Conservation (phyloP, 2,797 vertebrate genomes). For the Steatocranus sp. region DNA sequence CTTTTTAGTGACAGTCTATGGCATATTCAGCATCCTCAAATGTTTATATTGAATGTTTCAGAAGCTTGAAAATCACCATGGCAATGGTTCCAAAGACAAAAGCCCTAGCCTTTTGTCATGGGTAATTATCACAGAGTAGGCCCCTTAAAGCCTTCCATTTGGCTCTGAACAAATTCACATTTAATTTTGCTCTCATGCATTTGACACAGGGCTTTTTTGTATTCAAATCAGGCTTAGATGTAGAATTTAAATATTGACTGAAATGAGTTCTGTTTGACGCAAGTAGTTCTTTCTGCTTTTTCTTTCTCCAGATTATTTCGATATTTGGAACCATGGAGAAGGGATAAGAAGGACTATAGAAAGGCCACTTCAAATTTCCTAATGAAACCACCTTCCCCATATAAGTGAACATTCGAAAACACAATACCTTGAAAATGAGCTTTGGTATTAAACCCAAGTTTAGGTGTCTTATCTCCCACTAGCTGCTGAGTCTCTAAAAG, state of each 20-base stretch:
- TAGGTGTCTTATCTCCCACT: slow-evolving; percentile 65
- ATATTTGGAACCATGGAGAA: slow-evolving; percentile 2
- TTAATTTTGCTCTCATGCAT: slow-evolving; percentile 55
- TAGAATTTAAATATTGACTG: slow-evolving; percentile 50
- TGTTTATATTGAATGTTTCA: slow-evolving; percentile 66
- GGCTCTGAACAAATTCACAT: slow-evolving; percentile 59
- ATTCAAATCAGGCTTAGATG: slow-evolving; percentile 53
- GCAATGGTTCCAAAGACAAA: slow-evolving; percentile 67
- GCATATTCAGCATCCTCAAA: slow-evolving; percentile 41
- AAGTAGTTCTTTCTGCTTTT: slow-evolving; percentile 9
- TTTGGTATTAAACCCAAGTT: slow-evolving; percentile 57
- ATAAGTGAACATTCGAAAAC: slow-evolving; percentile 28
- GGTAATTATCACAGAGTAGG: slow-evolving; percentile 60
- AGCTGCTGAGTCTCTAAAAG: slow-evolving; percentile 57
- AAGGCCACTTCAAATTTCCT: slow-evolving; percentile 5
- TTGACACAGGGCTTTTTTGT: slow-evolving; percentile 49
- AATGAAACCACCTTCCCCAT: slow-evolving; percentile 34
- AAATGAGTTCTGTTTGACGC: slow-evolving; percentile 25
- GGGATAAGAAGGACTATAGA: slow-evolving; percentile 12
- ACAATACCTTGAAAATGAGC: slow-evolving; percentile 69
- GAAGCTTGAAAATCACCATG: slow-evolving; percentile 60
- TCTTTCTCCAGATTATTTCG: slow-evolving; percentile 24
- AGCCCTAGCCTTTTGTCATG: slow-evolving; percentile 61
- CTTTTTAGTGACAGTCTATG: slow-evolving; percentile 41
- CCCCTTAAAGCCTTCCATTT: slow-evolving; percentile 55